Evolutionary conservation across 2,888 invertebrate species (phyloP).

Genomic region (Scotopteryx bipunctaria): DNA sequence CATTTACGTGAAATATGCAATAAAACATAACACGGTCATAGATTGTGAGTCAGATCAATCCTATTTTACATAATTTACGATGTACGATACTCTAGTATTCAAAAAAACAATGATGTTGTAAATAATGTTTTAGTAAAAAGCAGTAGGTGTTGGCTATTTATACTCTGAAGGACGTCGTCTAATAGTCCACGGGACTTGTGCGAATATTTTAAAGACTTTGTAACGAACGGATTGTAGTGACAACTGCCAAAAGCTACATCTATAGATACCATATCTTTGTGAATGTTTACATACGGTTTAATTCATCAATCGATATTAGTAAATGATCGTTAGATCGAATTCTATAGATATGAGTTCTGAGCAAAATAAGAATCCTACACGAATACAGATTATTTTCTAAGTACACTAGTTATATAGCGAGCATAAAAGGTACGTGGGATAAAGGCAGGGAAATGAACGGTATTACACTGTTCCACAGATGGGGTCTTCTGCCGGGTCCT

Average conservation of each 20-base stretch:
- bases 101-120: constrained; percentile 5
- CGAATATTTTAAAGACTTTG: constrained; percentile 11
- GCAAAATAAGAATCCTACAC: too few species aligned
- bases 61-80: too few species aligned
- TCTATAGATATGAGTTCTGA: too few species aligned
- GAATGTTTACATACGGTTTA: not conserved
- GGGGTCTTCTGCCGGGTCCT: constrained; percentile 38
- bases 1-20: too few species aligned
- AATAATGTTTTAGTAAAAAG: constrained; percentile 6
- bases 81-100: not conserved
- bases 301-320: too few species aligned
- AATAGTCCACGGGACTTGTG: constrained; percentile 1
- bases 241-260: constrained; percentile 6
- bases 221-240: not conserved
- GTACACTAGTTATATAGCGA: not conserved
- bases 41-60: too few species aligned
- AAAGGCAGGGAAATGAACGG: constrained; percentile 29
- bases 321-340: too few species aligned
- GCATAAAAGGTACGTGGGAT: not conserved
- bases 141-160: constrained; percentile 15
- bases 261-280: not conserved
- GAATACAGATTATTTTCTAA: not conserved
- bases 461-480: constrained; percentile 53
- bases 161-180: constrained; percentile 13
- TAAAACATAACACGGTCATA: too few species aligned